Conservation (phyloP, 2,797 vertebrate genomes). For the Arnoldichthys spilopterus region DNA sequence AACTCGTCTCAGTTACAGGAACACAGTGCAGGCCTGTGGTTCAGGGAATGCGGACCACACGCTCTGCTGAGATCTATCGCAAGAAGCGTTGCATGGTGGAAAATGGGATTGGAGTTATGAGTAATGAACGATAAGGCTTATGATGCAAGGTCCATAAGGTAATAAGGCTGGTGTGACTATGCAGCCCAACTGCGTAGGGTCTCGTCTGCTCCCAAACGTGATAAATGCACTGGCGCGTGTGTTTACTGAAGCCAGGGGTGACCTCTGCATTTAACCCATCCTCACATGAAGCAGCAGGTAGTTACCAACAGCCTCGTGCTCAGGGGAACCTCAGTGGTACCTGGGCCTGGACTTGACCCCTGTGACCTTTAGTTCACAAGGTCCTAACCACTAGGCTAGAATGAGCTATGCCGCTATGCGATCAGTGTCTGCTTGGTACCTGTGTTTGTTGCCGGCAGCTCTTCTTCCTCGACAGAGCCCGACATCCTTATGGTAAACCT, state of each 20-base stretch:
- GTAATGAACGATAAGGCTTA: conserved; percentile 21
- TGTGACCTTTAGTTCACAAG: too few species aligned
- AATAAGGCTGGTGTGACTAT: neutral
- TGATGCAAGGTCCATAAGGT: too few species aligned
- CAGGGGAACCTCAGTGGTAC: too few species aligned
- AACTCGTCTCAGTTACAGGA: too few species aligned
- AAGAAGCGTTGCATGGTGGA: neutral
- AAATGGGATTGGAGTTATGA: conserved; percentile 17
- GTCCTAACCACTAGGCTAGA: too few species aligned
- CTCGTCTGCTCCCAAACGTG: neutral
- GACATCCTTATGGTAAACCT: conserved; percentile 53
- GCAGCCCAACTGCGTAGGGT: neutral
- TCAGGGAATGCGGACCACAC: too few species aligned
- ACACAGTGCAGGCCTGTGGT: too few species aligned
- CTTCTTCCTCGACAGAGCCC: conserved; percentile 51
- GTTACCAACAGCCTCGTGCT: too few species aligned
- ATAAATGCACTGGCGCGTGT: neutral
- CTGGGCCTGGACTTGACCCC: too few species aligned
- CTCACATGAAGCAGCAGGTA: too few species aligned
- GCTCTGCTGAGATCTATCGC: neutral
- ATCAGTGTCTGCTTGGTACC: conserved; percentile 44
- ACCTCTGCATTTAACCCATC: too few species aligned
- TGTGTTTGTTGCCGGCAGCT: conserved; percentile 58
- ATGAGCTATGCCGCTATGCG: too few species aligned
- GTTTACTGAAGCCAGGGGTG: neutral